Percentiles rank a stretch among this genome's conserved stretches.
Evolutionary conservation across 1,140 invertebrate genomes (phyloP).

Genomic region (Pseudomyrmex gracilis): DNA sequence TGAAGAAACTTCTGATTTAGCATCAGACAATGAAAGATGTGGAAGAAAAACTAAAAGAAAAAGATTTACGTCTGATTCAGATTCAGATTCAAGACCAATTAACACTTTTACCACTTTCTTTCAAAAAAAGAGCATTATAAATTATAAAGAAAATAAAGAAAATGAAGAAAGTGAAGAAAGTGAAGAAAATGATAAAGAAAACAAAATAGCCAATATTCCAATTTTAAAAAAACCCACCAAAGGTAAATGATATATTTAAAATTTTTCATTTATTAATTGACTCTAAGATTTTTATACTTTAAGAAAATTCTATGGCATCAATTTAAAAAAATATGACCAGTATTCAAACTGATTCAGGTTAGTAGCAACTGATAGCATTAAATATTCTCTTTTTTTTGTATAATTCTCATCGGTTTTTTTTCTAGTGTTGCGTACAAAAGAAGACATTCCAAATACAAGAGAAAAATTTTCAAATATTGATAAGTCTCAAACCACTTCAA

Average conservation of each 20-base stretch:
- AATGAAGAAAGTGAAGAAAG: not conserved
- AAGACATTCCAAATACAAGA: not conserved
- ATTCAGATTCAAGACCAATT: not conserved
- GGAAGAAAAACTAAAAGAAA: conserved; percentile 3
- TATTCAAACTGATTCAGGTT: not conserved
- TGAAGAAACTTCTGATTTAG: conserved; percentile 15
- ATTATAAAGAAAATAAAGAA: not conserved
- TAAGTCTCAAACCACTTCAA: not conserved
- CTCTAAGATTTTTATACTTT: not conserved
- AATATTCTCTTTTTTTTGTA: not conserved
- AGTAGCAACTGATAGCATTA: not conserved
- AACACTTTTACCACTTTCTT: not conserved
- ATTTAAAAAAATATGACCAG: not conserved
- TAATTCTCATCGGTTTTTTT: not conserved
- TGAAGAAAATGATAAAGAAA: not conserved
- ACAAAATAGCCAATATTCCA: not conserved
- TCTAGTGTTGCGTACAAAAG: not conserved
- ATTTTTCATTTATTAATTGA: not conserved
- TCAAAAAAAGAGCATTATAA: not conserved
- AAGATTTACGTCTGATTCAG: not conserved
- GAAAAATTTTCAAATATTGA: not conserved
- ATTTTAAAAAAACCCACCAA: not conserved
- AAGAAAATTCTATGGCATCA: not conserved
- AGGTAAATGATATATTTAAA: not conserved
- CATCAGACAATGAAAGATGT: not conserved